Evolutionary conservation across 2,797 vertebrate species (phyloP).

Genomic region (Halcyon badia): DNA sequence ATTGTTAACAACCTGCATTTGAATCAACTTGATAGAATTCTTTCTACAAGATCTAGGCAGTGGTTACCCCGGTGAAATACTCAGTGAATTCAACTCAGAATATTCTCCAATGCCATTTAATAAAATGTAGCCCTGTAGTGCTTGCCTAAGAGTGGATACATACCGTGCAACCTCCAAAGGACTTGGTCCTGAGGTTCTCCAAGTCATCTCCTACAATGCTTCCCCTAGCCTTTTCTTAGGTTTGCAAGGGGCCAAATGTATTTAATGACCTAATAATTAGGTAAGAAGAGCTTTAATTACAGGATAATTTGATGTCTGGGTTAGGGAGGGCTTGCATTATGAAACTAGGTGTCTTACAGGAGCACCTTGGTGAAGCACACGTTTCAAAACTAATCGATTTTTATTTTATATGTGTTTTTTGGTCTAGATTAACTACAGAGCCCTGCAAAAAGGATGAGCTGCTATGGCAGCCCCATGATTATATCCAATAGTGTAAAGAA

Average conservation of each 20-base stretch:
- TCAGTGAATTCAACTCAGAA: background rate
- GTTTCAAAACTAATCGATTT: background rate
- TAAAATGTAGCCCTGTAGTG: background rate
- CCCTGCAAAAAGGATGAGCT: background rate
- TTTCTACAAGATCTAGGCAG: background rate
- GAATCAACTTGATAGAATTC: background rate
- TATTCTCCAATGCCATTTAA: background rate
- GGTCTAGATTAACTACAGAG: background rate
- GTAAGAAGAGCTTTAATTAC: background rate
- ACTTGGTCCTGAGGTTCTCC: background rate
- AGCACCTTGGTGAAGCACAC: background rate
- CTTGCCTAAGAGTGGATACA: accelerated
- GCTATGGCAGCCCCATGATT: background rate
- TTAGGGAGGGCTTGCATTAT: background rate
- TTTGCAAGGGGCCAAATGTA: background rate
- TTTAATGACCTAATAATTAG: background rate
- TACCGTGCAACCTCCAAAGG: background rate
- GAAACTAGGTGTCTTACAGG: background rate
- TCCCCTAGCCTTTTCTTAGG: background rate
- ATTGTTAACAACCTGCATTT: background rate
- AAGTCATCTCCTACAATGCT: background rate
- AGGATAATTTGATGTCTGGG: background rate
- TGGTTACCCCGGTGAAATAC: background rate
- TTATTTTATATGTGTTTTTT: background rate
- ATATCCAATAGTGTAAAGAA: background rate